Percentiles rank a stretch among this genome's conserved stretches.
Evolutionary conservation across 2,888 invertebrate species (phyloP).

Genomic region (Eupithecia insigniata): DNA sequence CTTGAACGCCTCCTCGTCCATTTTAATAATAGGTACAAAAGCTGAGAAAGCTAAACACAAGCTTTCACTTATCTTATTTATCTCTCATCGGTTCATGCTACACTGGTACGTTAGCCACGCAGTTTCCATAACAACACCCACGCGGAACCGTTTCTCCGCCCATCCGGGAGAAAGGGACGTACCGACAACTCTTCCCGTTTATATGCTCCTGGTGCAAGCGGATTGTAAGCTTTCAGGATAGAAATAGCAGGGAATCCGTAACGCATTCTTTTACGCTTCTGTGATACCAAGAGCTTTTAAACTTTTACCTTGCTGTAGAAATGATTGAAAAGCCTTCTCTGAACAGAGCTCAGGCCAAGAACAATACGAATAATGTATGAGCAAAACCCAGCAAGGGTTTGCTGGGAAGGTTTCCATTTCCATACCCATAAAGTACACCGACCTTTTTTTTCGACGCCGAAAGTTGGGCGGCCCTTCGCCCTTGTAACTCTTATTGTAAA

Average conservation of each 20-base stretch:
- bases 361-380: not conserved
- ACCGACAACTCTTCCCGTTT: conserved; percentile 56
- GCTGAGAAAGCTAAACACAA: not conserved
- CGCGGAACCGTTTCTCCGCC: conserved; percentile 74
- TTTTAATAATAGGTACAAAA: not conserved
- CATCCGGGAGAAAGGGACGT: conserved; percentile 62
- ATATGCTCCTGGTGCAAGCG: conserved; percentile 83
- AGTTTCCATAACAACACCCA: conserved; percentile 78
- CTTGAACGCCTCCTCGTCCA: not conserved
- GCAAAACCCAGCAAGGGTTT: not conserved
- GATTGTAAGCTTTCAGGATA: conserved; percentile 89
- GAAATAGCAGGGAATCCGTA: conserved; percentile 61
- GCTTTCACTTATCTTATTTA: conserved; percentile 3
- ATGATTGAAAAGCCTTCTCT: not conserved
- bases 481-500: conserved; percentile 22
- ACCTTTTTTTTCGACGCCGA: conserved; percentile 15
- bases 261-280: conserved; percentile 49
- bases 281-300: not conserved
- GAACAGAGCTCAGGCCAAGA: not conserved
- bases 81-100: conserved; percentile 60
- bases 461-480: conserved; percentile 24
- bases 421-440: conserved; percentile 4
- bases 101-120: conserved; percentile 68
- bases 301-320: conserved; percentile 3
- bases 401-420: not conserved